Evolutionary conservation across 2,797 vertebrate species (phyloP), one percentile per base, ranked within the genome.

Genomic region (Hyperoplus immaculatus): DNA sequence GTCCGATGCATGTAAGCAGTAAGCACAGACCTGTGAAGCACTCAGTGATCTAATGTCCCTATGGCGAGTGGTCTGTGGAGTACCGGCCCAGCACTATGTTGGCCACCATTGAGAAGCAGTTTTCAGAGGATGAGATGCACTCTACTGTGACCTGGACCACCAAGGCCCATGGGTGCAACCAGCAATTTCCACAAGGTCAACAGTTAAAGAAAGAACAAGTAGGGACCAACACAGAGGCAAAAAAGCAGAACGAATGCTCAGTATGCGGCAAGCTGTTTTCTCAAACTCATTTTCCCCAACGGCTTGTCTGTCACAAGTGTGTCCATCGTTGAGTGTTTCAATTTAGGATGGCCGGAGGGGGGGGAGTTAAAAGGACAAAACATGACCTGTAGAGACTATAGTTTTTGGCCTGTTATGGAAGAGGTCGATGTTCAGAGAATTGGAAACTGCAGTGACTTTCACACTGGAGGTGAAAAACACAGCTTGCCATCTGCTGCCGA

Each of bases 161-260:
- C 49, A 57, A 65, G 77, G 82, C 89, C 81, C 86, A 16, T 4
- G 89, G 92, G 91, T 83, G 82, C 82, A 77, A 88, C 89, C 80
- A 60, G 83, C 92, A 94, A 95, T 94, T 95, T 95, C 85, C 83
- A 83, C 92, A 92, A 94, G 93, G 94, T 95, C 93, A 94, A 77
- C 80, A 78, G 87, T 93, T 89, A 90, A 90, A 90, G 85, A 91
- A 91, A 93, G 86, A 90, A 90, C 78, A 82, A 78, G 75, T 81
- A 76, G 61, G 29, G 58, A 84, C 78, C 70, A 79, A 71, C 81
- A 82, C 43, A 39, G 77, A 65, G 70, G 47, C 29, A 29, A 70
- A 85, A 81, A 86, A 82, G 58, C 60, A 71, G 79, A 81, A 75
- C 50, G 58, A 74, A 78, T 78, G 77, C 84, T 88, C 89, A 82